Evolutionary conservation across 2,888 invertebrate species (phyloP).

Genomic region (Leptinotarsa juncta): DNA sequence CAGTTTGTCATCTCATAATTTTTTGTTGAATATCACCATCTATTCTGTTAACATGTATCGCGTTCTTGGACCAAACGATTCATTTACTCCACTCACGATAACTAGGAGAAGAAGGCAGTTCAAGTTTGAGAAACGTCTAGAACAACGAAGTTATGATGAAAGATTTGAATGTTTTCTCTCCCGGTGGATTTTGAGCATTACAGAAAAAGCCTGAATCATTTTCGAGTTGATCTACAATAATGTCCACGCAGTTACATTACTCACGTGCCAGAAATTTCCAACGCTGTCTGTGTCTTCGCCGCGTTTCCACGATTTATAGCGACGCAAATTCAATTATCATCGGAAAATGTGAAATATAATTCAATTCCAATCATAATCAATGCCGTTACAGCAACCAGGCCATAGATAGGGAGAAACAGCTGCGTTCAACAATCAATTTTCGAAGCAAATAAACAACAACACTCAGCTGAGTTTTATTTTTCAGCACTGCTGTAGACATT

Average conservation of each 20-base stretch:
- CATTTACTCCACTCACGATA: too few relatives aligned
- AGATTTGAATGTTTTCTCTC: background rate
- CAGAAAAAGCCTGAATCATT: background rate
- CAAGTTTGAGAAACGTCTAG: too few relatives aligned
- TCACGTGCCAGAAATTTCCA: background rate
- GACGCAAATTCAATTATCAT: conserved; percentile 19
- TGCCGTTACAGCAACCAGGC: conserved; percentile 10
- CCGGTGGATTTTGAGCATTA: background rate
- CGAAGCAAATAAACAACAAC: conserved; percentile 30
- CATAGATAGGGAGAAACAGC: conserved; percentile 24
- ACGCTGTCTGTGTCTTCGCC: conserved; percentile 7
- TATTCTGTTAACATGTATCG: too few relatives aligned
- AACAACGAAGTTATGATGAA: too few relatives aligned
- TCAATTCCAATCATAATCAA: conserved; percentile 18
- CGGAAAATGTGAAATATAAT: conserved; percentile 16
- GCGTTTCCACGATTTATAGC: conserved; percentile 3
- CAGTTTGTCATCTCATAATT: too few relatives aligned
- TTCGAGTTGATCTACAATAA: conserved; percentile 4
- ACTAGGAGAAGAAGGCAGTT: too few relatives aligned
- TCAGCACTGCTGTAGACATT: conserved; percentile 6
- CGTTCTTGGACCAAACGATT: too few relatives aligned
- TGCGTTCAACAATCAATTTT: conserved; percentile 29
- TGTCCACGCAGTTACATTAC: conserved; percentile 10
- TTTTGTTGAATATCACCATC: too few relatives aligned
- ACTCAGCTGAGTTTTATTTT: conserved; percentile 14